Evolutionary conservation across 2,888 invertebrate genomes (phyloP), one percentile per base, ranked within the genome.

Genomic region (Agrotis exclamationis): DNA sequence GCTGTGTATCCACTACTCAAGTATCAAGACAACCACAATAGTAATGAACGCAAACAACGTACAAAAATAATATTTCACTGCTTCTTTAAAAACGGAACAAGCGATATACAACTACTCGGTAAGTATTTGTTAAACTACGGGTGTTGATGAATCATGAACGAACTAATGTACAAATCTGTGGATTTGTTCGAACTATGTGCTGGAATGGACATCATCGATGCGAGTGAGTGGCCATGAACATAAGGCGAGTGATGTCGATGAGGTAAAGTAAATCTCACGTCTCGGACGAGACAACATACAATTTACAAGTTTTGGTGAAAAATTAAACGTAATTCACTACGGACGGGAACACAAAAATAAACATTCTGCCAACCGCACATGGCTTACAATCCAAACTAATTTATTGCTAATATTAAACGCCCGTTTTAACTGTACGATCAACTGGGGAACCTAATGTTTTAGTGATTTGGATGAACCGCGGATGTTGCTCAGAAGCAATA

Each of bases 321-420:
- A 89, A 88, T 84, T 88, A 86, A 88, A 89, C 85, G 85, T 94
- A 94, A 94, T 90, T 93, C 85, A 79, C 94, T 95, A 95, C 90
- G 96, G 96, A 96, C 96, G 96, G 96, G 95, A 96, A 95, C 94
- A 94, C 92, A 95, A 95, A 93, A 88, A 81, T 74, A 75, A 84
- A 76, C 72, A 71, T 59, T 78, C 68, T 82, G 82, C 91, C 92
- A 82, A 91, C 93, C 93, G 90, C 94, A 89, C 92, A 88, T 88
- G 88, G 85, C 88, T 79, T 76, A 76, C 75, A 82, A 75, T 77
- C 73, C 58, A 78, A 85, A 77, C 80, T 84, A 71, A 70, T 83
- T 80, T 76, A 77, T 73, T 82, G 79, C 78, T 72, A 80, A 75
- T 75, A 75, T 73, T 79, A 80, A 76, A 80, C 87, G 81, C 82